Base-by-base conservation (phyloP, 2,888 invertebrate species). In the Rambutsinella grinnellia region DNA sequence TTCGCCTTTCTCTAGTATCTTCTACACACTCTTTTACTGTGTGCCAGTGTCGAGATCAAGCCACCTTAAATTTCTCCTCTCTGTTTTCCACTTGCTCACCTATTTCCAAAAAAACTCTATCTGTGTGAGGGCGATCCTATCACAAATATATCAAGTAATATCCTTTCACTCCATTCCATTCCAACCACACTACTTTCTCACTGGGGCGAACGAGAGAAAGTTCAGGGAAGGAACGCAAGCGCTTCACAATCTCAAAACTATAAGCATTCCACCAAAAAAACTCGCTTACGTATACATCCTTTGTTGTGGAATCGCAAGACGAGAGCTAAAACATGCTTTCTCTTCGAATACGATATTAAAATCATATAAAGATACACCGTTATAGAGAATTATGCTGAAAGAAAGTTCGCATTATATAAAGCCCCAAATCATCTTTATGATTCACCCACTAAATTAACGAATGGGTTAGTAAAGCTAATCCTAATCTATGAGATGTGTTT, bases 191-290 rank as follows among this genome's bases (percentile, higher is more conserved):
- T 67, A 23, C 36, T 3, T 56, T 66, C 15, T 26, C 21, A 54
- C 24, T 67, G 67, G 57, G 57, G 67, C 67, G 26, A 67, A 57
- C 67, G 67, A 44, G 67, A 56, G 36, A 36, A 36, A 53, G 49
- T 13, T 5, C 6, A 36, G 36, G 47, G 46, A 49, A 1, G 36
- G 49, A 65, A 65, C 58, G 60, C 65, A 65, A 44, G 68, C 68
- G 60, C 60, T 49, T 68, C 60, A 21, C 58, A 28, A 62, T 46
- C 62, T 49, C 56, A 21, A 53, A 49, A 3, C 3, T 21, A 8
- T 21, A 21, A 53, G 15, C 26, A 44, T 13, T 17, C 17, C 44
- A n/a, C 47, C 26, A 2, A 49, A 17, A 27, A 49, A n/a, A n/a
- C n/a, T n/a, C n/a, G n/a, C n/a, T n/a, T n/a, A n/a, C n/a, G n/a